phyloP scores from a whole-genome alignment of 2,113 vertebrate species.

The Vicugna pacos region DNA sequence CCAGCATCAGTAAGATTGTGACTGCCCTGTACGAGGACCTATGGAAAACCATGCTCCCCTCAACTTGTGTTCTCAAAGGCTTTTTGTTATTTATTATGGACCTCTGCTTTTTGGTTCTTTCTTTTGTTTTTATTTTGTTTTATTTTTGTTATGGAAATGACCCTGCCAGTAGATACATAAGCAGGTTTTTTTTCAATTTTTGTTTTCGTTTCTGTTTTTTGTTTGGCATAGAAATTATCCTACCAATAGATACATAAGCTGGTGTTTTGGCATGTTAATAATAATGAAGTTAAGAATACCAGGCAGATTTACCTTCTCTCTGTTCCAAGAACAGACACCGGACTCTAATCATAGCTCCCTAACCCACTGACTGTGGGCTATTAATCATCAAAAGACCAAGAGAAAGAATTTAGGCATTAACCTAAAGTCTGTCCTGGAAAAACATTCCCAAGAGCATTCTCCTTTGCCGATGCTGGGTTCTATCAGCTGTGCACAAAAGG shows the following conservation, averaged over 20 bases:
- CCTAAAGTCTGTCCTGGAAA: not conserved
- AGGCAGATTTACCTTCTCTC: not conserved
- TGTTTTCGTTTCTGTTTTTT: not conserved
- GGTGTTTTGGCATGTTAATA: not conserved
- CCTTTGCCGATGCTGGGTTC: not conserved
- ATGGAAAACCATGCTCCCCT: not conserved
- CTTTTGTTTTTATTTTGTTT: not conserved
- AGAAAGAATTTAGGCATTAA: not conserved
- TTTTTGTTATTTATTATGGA: not conserved
- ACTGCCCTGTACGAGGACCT: not conserved
- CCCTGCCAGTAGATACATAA: not conserved
- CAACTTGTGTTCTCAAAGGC: not conserved
- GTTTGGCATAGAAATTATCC: not conserved
- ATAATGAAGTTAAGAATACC: slow-evolving; percentile 14
- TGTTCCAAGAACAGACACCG: not conserved
- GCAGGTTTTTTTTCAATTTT: not conserved
- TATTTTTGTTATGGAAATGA: not conserved
- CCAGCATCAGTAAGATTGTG: not conserved
- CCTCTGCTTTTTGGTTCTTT: not conserved
- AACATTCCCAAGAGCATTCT: not conserved
- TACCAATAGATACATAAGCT: not conserved
- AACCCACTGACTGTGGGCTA: not conserved
- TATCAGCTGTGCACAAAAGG: not conserved
- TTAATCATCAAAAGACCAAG: not conserved
- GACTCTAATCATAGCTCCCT: not conserved